These are phyloP conservation scores for Calyptommatus sinebrachiatus DNA, from an alignment of 2,113 vertebrate genomes.

Conservation along the genomic window DNA sequence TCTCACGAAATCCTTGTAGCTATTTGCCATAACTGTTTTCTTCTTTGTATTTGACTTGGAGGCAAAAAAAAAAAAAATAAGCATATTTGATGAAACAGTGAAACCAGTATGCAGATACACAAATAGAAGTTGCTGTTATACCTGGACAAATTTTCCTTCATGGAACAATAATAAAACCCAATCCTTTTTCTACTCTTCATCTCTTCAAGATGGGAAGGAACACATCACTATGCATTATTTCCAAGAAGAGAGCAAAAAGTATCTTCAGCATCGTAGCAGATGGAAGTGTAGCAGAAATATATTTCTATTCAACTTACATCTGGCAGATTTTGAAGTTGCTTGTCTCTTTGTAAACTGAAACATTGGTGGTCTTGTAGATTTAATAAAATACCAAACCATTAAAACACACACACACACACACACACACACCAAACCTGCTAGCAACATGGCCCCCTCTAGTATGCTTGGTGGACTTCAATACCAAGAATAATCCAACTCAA, in stretches of 20 bases:
- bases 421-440: too few species aligned
- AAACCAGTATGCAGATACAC: not conserved
- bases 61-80: too few species aligned
- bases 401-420: too few species aligned
- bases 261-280: not conserved
- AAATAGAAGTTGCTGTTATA: not conserved
- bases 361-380: too few species aligned
- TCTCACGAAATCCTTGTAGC: not conserved
- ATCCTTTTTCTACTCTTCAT: not conserved
- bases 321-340: not conserved
- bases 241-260: not conserved
- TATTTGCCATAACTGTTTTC: not conserved
- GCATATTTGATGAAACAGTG: not conserved
- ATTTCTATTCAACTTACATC: too few species aligned
- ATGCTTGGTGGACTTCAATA: too few species aligned
- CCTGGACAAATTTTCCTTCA: not conserved
- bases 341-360: not conserved
- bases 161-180: not conserved
- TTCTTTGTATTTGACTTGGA: not conserved
- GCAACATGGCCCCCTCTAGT: too few species aligned
- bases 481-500: too few species aligned
- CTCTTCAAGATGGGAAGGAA: not conserved
- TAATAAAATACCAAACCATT: too few species aligned
- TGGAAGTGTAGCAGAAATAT: not conserved
- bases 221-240: not conserved